A percentile compares a stretch with the other conserved stretches of the same genome.
Evolutionary conservation across 1,140 invertebrate genomes (phyloP).

Genomic region (Cyphomyrmex costatus): DNA sequence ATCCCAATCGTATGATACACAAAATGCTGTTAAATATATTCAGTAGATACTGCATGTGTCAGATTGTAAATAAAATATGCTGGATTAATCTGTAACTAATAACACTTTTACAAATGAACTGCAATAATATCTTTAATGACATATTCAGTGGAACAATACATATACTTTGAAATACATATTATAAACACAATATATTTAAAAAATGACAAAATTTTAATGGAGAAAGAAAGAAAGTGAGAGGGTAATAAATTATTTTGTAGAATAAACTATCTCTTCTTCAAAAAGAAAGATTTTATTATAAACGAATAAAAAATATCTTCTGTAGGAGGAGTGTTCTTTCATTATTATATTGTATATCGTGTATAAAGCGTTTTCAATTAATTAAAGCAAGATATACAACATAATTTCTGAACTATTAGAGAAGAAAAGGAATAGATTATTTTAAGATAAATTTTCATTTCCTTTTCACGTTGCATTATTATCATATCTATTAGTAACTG

Average conservation of each 20-base stretch:
- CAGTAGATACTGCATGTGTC: constrained; percentile 64
- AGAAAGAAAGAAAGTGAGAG: neutral
- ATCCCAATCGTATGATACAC: constrained; percentile 61
- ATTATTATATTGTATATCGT: too few species aligned
- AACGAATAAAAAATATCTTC: too few species aligned
- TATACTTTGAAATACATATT: constrained; percentile 34
- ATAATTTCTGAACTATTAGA: too few species aligned
- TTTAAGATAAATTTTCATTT: too few species aligned
- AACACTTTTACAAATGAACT: constrained; percentile 7
- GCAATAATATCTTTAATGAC: constrained; percentile 49
- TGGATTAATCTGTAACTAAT: neutral
- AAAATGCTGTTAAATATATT: constrained; percentile 66
- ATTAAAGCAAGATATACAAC: too few species aligned
- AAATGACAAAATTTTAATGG: neutral
- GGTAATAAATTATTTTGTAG: constrained; percentile 3
- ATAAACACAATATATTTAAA: neutral
- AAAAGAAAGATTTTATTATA: neutral
- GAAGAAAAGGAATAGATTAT: too few species aligned
- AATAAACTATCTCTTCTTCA: neutral
- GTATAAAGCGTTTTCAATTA: too few species aligned
- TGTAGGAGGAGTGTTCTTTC: too few species aligned
- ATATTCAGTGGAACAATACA: neutral
- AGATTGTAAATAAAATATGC: constrained; percentile 79
- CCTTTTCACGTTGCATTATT: too few species aligned
- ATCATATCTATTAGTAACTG: too few species aligned